Evolutionary conservation across 2,113 vertebrate species (phyloP), one percentile per base, ranked within the genome.

Genomic region (Chaetorhynchus papuensis): DNA sequence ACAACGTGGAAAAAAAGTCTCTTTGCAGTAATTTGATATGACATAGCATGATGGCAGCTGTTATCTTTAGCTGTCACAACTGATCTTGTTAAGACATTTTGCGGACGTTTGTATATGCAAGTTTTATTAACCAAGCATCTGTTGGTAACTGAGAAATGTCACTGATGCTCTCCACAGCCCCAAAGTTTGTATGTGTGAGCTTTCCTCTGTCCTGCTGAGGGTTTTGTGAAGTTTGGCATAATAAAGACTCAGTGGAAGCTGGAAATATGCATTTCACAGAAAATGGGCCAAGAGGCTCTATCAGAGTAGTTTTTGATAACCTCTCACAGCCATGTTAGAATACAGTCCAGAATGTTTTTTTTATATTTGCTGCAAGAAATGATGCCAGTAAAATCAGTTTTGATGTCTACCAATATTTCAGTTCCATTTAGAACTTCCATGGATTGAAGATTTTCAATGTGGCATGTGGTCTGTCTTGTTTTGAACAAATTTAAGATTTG

Each of bases 31-130:
- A 97, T 93, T 64, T 88, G 97, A 94, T 83, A 87, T 85, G 66
- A 93, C 89, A 74, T 47, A 86, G 87, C 89, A 90, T 70, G 83
- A 61, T 94, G 94, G 93, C 94, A 94, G 87, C 96, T 95, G 93
- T 98, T 98, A 98, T 98, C 97, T 97, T 95, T 87, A 96, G 83
- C 97, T 98, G 98, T 98, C 97, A 97, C 81, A 97, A 94, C 92
- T 97, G 95, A 97, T 98, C 95, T 96, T 97, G 97, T 94, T 93
- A 95, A 96, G 94, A 94, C 97, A 90, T 96, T 91, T 94, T 89
- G 94, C 93, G 90, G 97, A 98, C 94, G 72, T 97, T 98, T 98
- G 97, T 98, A 95, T 98, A 98, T 96, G 96, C 94, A 96, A 97
- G 96, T 97, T 96, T 98, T 98, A 96, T 97, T 97, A 98, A 97